Evolutionary conservation across 2,797 vertebrate genomes (phyloP).

Genomic region (Sciurus vulgaris): DNA sequence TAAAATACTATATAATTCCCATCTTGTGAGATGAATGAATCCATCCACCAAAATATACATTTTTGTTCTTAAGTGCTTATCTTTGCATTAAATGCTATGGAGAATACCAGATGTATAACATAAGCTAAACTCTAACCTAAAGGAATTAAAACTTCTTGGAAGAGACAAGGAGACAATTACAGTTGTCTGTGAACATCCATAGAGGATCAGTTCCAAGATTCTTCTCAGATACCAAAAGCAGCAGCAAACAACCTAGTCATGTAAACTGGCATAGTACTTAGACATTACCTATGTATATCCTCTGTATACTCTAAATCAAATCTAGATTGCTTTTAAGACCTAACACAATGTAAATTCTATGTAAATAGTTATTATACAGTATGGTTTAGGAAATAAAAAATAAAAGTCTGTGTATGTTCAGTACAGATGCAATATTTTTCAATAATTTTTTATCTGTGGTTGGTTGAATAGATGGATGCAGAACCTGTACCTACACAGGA

Average conservation of each 20-base stretch:
- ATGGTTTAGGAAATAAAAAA: not conserved
- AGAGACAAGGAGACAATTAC: not conserved
- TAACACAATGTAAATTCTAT: not conserved
- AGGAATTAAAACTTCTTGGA: slow-evolving; percentile 12
- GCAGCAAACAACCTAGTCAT: not conserved
- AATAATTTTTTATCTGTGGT: not conserved
- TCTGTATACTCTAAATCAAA: not conserved
- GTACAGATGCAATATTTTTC: not conserved
- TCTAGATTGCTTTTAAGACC: not conserved
- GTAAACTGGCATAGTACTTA: not conserved
- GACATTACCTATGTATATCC: not conserved
- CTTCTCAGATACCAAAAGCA: not conserved
- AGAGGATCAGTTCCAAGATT: not conserved
- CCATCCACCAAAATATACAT: not conserved
- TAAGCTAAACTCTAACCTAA: not conserved
- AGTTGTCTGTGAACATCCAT: not conserved
- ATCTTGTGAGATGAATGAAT: not conserved
- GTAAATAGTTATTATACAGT: not conserved
- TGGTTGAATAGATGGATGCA: not conserved
- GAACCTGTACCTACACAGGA: not conserved
- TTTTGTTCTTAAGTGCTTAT: not conserved
- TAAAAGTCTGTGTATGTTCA: not conserved
- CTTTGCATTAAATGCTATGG: not conserved
- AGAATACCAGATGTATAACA: not conserved
- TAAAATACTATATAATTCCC: slow-evolving; percentile 19